phyloP scores from a whole-genome alignment of 2,888 invertebrate genomes.

The Papilio elwesi region DNA sequence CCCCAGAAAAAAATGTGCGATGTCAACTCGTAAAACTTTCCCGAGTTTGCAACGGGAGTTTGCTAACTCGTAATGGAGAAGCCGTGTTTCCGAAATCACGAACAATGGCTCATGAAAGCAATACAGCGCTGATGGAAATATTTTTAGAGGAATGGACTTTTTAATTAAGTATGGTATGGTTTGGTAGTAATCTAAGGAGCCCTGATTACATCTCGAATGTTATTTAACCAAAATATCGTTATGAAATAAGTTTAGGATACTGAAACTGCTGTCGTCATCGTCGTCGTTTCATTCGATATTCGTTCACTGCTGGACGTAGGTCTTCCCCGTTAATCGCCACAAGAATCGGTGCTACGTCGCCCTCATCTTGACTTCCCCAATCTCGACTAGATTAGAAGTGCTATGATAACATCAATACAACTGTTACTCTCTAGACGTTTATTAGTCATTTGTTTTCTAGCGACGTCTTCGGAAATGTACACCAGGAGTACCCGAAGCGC shows the following conservation, averaged over 20 bases:
- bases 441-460: conserved; percentile 48
- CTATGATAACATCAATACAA: no score
- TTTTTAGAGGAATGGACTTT: conserved; percentile 5
- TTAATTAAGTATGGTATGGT: conserved; percentile 3
- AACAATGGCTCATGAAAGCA: conserved; percentile 35
- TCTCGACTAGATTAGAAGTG: no score
- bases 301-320: no score
- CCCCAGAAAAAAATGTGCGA: conserved; percentile 17
- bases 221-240: background rate
- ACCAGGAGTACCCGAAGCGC: conserved; percentile 63
- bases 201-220: background rate
- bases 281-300: no score
- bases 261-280: no score
- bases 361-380: no score
- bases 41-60: conserved; percentile 22
- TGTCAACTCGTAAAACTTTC: conserved; percentile 16
- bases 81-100: conserved; percentile 42
- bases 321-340: no score
- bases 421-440: no score
- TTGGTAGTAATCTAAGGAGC: background rate
- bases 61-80: conserved; percentile 41
- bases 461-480: conserved; percentile 75
- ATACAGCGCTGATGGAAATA: conserved; percentile 3
- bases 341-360: no score
- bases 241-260: background rate